Base-by-base conservation (phyloP, 2,888 invertebrate species). In the Erpobdella octoculata region DNA sequence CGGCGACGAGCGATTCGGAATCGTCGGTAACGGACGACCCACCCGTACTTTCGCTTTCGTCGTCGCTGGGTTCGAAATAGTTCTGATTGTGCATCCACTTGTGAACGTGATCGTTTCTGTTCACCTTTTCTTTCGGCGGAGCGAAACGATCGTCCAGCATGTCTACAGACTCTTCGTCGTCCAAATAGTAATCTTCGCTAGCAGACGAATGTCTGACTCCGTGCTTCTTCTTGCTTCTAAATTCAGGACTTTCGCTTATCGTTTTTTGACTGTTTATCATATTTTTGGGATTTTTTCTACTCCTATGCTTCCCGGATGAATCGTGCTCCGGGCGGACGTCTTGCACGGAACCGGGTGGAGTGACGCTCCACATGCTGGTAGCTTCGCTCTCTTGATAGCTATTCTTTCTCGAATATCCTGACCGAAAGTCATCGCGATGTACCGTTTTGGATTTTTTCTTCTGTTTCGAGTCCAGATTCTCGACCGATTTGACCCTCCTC, bases 121-220 rank as follows among this genome's bases (percentile, higher is more conserved):
- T 53, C 21, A n/a, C 37, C 25, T 58, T 58, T 12, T 35, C 12
- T 53, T 58, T 69, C 5, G 18, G 25, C 41, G n/a, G n/a, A n/a
- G 5, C 28, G 25, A n/a, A 35, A 18, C 21, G 35, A 69, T 53
- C n/a, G n/a, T 69, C 31, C 18, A 66, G 25, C 33, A 71, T 12
- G 2, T 76, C 75, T 31, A 76, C 73, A 0, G 76, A 75, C 37
- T 73, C 74, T 53, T 77, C 72, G 48, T 72, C 77, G 65, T 77
- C 77, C 35, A 76, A 74, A 64, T 71, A 77, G 15, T 74, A 76
- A 36, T 76, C 76, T 25, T 76, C 76, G 67, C 74, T 74, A 21
- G 70, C 65, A 46, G 69, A 46, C n/a, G 69, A 69, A 31, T 35
- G 18, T 58, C 37, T 25, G 21, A 37, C 41, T 25, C 5, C n/a